Evolutionary conservation across 2,797 vertebrate genomes (phyloP), one percentile per base, ranked within the genome.

Genomic region (Pygocentrus nattereri): DNA sequence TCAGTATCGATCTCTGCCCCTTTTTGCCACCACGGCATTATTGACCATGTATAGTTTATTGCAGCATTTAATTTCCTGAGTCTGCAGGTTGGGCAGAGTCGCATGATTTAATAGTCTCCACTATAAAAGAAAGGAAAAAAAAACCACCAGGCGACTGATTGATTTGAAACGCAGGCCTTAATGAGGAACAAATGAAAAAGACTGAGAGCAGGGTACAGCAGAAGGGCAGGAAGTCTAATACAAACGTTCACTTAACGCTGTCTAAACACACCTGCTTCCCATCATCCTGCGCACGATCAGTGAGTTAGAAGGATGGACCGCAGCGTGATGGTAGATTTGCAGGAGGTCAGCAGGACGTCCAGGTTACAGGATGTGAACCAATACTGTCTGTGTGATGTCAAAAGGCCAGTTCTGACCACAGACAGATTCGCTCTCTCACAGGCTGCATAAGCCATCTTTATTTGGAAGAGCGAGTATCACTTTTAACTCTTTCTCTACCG

Each of bases 41-140:
- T 49, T 21, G 69, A 74, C 62, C 16, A 6, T 25, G 54, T 27
- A 59, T 31, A 21, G 38, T 83, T 83, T 74, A 85, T 78, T 78
- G 72, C 61, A 13, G n/a, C 41, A 31, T 83, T 80, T 71, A 65
- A 81, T 83, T 85, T 83, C 81, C 84, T 78, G 78, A 85, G 62
- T 50, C 62, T 64, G 59, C 73, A 56, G 34, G 25, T 56, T 31
- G 27, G 3, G 38, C 41, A 21, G 52, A 25, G 38, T 41, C 27
- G 8, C 27, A 25, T 65, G 49, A 80, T 77, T 80, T 56, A 77
- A 72, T 34, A 69, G 69, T 30, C 52, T 73, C 58, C 4, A 50
- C 52, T 49, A 50, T 64, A 69, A 67, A 78, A 78, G 49, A 38
- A 56, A 78, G 49, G 38, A 56, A 23, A 34, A 15, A n/a, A n/a